These are phyloP conservation scores for Hylaeus volcanicus DNA, from an alignment of 1,140 invertebrate species.

Conservation along the genomic window DNA sequence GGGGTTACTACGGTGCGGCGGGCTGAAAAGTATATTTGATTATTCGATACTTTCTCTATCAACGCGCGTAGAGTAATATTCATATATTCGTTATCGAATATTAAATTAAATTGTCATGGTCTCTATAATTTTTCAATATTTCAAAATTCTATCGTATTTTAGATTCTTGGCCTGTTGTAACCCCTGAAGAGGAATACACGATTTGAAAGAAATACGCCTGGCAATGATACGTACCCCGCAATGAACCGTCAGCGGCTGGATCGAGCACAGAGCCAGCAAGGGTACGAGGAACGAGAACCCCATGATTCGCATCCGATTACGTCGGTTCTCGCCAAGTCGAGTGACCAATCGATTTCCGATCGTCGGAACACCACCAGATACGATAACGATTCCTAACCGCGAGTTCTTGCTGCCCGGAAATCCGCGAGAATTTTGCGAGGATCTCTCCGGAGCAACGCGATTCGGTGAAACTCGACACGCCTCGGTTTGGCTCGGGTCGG, in stretches of 20 bases:
- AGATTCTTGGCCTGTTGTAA: too few relatives aligned
- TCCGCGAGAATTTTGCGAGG: background rate
- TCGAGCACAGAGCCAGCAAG: slow-evolving; percentile 29
- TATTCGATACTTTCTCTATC: too few relatives aligned
- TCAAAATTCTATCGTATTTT: too few relatives aligned
- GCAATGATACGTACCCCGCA: slow-evolving; percentile 54
- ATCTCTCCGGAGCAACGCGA: background rate
- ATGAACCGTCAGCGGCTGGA: slow-evolving; percentile 39
- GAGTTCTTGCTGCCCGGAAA: background rate
- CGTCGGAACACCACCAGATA: background rate
- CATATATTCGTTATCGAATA: too few relatives aligned
- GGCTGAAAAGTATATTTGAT: too few relatives aligned
- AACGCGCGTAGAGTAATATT: too few relatives aligned
- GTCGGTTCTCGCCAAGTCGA: background rate
- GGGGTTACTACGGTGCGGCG: too few relatives aligned
- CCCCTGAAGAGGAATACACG: too few relatives aligned
- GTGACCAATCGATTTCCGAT: background rate
- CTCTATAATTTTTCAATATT: too few relatives aligned
- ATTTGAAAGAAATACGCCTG: background rate
- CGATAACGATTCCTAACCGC: too few relatives aligned
- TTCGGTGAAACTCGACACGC: background rate
- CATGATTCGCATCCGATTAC: slow-evolving; percentile 24
- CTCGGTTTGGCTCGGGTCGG: background rate
- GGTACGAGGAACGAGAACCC: slow-evolving; percentile 16
- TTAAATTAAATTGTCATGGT: too few relatives aligned